Base-by-base conservation (phyloP, 1,140 invertebrate species). In the Heliconius himera region DNA sequence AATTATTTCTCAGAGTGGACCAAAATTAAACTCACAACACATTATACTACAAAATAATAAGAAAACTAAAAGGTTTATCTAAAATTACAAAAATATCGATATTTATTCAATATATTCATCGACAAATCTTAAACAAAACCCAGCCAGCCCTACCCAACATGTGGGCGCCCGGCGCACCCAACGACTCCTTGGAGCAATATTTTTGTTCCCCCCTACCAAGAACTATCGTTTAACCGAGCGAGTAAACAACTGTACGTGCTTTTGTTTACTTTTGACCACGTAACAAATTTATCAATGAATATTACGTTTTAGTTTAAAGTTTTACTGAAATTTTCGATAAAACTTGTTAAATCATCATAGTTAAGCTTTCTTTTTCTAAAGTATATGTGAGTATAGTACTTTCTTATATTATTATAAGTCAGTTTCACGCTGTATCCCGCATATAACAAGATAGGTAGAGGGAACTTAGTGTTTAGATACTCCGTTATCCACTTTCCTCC, bases 151-250 rank as follows among this genome's bases (percentile, higher is more conserved):
- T 92, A 89, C 8, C 70, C 71, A 90, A 91, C 91, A 94, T 93
- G 91, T 94, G 92, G 92, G 92, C 89, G 89, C 91, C 87, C 85
- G 92, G 92, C 89, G 89, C 92, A 88, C 85, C 89, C 90, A 87
- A 87, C 84, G 88, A 88, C 88, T 89, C 83, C 82, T 83, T 84
- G 86, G 85, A 89, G 91, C 88, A 92, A 93, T 93, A 94, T 94
- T 94, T 94, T 92, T 85, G 92, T 93, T 85, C 82, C 91, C 86
- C 88, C 86, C 79, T 91, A 93, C 91, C 89, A 91, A 80, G 85
- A 82, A 29, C 76, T 82, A 84, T 83, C 82, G 77, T 74, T 77
- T 72, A 26, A 66, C 20, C 33, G 26, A 26, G 22, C 60, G 60
- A 66, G 60, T 66, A 66, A 66, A 38, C 70, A 46, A 66, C 73